phyloP scores from a whole-genome alignment of 1,140 invertebrate genomes.

The Zaprionus taronus region DNA sequence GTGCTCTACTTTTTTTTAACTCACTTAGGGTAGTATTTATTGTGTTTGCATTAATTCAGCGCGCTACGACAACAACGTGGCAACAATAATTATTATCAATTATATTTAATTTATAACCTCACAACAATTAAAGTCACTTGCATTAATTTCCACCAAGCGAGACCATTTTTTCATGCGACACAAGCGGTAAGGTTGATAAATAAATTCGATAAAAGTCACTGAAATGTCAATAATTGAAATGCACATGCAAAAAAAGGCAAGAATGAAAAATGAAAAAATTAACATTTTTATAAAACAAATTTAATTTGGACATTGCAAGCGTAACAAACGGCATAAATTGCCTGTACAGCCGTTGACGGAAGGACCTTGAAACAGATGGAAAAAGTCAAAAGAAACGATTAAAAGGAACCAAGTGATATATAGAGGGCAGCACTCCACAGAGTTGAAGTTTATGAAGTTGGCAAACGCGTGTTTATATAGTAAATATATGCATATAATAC shows the following conservation, averaged over 20 bases:
- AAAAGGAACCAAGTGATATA: not conserved
- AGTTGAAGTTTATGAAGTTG: not conserved
- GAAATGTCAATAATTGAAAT: conserved; percentile 73
- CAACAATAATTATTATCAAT: conserved; percentile 46
- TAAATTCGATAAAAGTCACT: conserved; percentile 74
- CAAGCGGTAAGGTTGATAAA: conserved; percentile 42
- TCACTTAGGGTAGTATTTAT: conserved; percentile 17
- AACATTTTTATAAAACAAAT: conserved; percentile 73
- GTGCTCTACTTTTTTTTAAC: conserved; percentile 21
- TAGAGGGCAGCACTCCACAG: not conserved
- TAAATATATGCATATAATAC: not conserved
- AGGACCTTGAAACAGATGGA: conserved; percentile 31
- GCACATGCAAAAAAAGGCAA: conserved; percentile 35
- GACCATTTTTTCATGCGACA: conserved; percentile 5
- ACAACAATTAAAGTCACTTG: conserved; percentile 27
- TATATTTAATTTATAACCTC: conserved; percentile 44
- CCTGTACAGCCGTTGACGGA: conserved; percentile 18
- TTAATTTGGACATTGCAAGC: conserved; percentile 61
- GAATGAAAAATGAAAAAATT: conserved; percentile 50
- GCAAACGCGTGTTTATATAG: not conserved
- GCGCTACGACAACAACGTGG: conserved; percentile 9
- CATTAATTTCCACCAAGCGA: conserved; percentile 1
- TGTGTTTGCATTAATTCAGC: not conserved
- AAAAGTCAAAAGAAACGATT: not conserved
- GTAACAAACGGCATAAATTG: conserved; percentile 59